These are phyloP conservation scores for Polypedilum pembai DNA, from an alignment of 1,140 invertebrate genomes.

Conservation along the genomic window DNA sequence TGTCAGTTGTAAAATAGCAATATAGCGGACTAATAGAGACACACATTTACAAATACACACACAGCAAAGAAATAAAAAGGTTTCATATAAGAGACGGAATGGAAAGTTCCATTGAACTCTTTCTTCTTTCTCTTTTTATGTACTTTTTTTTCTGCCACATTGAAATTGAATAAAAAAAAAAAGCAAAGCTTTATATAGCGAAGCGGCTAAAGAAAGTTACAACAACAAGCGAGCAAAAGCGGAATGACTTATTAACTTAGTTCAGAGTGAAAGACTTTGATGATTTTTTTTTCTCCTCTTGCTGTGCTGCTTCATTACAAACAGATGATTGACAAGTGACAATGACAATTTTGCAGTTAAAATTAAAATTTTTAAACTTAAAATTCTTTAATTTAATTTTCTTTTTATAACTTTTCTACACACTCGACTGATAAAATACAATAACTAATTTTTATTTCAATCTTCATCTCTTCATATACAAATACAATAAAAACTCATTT, in stretches of 20 bases:
- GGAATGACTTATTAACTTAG: not conserved
- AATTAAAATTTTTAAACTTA: too few species aligned
- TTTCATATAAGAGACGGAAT: not conserved
- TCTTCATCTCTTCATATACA: too few species aligned
- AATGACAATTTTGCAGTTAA: not conserved
- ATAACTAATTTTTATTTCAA: too few species aligned
- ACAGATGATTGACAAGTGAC: too few species aligned
- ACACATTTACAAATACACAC: not conserved
- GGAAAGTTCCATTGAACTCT: conserved; percentile 17
- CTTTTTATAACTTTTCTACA: too few species aligned
- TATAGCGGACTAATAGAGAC: not conserved
- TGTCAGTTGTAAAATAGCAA: not conserved
- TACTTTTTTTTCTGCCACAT: not conserved
- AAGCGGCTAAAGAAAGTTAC: not conserved
- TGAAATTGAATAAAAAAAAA: not conserved
- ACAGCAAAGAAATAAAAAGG: not conserved
- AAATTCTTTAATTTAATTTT: too few species aligned
- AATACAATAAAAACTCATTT: too few species aligned
- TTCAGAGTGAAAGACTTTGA: not conserved
- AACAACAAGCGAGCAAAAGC: not conserved
- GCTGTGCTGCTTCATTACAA: too few species aligned
- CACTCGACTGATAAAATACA: too few species aligned
- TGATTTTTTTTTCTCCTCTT: not conserved
- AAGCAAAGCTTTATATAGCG: not conserved
- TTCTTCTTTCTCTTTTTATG: not conserved